phyloP scores from a whole-genome alignment of 2,797 vertebrate genomes.

The Labeo calbasu region DNA sequence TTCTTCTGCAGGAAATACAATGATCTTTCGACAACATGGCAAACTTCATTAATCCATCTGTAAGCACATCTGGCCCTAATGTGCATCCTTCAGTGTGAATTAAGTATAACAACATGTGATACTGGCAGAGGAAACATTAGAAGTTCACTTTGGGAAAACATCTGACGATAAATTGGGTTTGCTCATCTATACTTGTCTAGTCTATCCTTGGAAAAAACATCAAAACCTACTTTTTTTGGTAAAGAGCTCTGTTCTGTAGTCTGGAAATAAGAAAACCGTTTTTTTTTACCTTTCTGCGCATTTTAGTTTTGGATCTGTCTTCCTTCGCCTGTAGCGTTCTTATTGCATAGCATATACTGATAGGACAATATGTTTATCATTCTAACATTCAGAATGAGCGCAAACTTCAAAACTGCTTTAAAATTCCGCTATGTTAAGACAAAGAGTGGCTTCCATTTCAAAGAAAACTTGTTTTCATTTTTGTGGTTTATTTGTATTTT shows the following conservation, averaged over 20 bases:
- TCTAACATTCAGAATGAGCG: neutral
- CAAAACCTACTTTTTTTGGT: conserved; percentile 8
- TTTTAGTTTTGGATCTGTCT: neutral
- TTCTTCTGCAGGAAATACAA: conserved; percentile 26
- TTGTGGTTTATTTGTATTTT: neutral
- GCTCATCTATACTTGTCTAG: conserved; percentile 24
- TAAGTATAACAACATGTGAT: conserved; percentile 34
- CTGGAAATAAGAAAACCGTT: neutral
- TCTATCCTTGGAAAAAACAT: conserved; percentile 28
- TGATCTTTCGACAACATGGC: conserved; percentile 43
- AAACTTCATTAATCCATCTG: conserved; percentile 33
- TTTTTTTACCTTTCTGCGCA: neutral
- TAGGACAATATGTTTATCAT: neutral
- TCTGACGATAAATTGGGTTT: conserved; percentile 1
- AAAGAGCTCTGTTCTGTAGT: neutral
- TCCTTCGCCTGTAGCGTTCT: neutral
- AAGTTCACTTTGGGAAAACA: conserved; percentile 27
- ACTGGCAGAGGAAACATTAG: conserved; percentile 7
- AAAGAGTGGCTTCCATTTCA: neutral
- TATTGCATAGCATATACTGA: neutral
- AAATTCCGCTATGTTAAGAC: neutral
- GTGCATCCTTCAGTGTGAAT: conserved; percentile 34
- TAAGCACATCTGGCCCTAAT: conserved; percentile 40
- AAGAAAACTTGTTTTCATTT: neutral
- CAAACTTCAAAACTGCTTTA: neutral